Conservation (phyloP, 2,113 vertebrate genomes). For the Dipodomys stephensi region DNA sequence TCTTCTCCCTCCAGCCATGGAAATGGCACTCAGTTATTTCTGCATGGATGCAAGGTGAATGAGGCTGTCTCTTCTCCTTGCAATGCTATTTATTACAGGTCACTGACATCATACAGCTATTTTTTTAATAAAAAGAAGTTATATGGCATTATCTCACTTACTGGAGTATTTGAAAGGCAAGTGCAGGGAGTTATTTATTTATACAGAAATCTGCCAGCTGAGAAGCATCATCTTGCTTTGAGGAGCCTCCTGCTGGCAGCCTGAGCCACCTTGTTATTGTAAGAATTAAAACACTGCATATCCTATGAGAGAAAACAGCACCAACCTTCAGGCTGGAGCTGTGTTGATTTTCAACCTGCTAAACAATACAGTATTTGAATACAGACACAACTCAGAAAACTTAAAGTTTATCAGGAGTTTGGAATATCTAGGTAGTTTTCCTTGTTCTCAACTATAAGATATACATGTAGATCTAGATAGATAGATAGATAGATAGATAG, state of each 20-base stretch:
- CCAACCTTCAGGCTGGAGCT: background rate
- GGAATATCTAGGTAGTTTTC: slow-evolving; percentile 14
- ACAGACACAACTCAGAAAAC: slow-evolving; percentile 37
- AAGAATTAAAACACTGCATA: slow-evolving; percentile 72
- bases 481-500: too few relatives aligned
- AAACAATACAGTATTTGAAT: background rate
- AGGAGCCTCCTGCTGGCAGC: slow-evolving; percentile 80
- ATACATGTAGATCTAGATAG: slow-evolving; percentile 33
- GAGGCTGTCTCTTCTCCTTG: slow-evolving; percentile 88
- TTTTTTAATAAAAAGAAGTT: slow-evolving; percentile 82
- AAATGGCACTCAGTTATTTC: slow-evolving; percentile 89
- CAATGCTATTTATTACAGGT: slow-evolving; percentile 93
- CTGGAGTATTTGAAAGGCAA: slow-evolving; percentile 55
- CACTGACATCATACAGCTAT: slow-evolving; percentile 89
- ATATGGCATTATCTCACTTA: slow-evolving; percentile 77
- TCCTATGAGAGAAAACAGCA: slow-evolving; percentile 43
- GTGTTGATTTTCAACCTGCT: slow-evolving; percentile 51
- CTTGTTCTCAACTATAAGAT: slow-evolving; percentile 60
- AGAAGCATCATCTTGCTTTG: slow-evolving; percentile 79
- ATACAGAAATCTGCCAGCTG: slow-evolving; percentile 73
- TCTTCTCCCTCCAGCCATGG: slow-evolving; percentile 85
- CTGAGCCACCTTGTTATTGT: slow-evolving; percentile 72
- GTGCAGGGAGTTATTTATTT: slow-evolving; percentile 78
- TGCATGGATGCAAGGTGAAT: slow-evolving; percentile 94
- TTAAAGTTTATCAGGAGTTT: background rate